These are phyloP conservation scores for Lobophora halterata DNA, from an alignment of 2,888 invertebrate genomes.

Conservation along the genomic window DNA sequence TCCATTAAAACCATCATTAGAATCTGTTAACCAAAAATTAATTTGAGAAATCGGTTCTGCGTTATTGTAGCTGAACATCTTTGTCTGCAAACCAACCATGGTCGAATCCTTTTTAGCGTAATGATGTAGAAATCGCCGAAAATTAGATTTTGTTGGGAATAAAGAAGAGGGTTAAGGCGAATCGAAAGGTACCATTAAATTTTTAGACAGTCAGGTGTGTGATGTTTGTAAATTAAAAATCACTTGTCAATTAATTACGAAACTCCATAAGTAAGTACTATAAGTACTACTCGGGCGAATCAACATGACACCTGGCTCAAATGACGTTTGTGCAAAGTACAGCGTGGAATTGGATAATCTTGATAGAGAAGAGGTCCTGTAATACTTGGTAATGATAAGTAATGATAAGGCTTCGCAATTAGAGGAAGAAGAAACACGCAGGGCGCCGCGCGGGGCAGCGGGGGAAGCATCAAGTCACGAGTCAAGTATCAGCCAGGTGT, in stretches of 20 bases:
- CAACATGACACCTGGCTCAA: too few relatives aligned
- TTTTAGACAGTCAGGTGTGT: conserved; percentile 41
- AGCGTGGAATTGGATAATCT: too few relatives aligned
- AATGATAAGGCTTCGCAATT: too few relatives aligned
- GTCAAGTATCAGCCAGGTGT: too few relatives aligned
- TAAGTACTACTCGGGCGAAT: too few relatives aligned
- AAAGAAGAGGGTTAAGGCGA: conserved; percentile 49
- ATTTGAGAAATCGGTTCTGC: conserved; percentile 67
- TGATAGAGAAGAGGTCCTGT: too few relatives aligned
- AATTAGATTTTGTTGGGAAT: conserved; percentile 62
- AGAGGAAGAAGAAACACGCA: too few relatives aligned
- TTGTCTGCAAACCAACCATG: conserved; percentile 66
- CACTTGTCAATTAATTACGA: conserved; percentile 26
- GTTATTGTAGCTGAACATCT: conserved; percentile 75
- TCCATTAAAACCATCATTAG: conserved; percentile 35
- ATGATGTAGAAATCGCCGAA: conserved; percentile 54
- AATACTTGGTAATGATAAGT: too few relatives aligned
- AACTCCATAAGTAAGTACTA: too few relatives aligned
- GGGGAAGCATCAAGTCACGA: too few relatives aligned
- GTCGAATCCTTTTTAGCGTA: conserved; percentile 47
- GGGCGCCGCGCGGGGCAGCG: too few relatives aligned
- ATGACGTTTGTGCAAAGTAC: too few relatives aligned
- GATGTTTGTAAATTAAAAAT: conserved; percentile 20
- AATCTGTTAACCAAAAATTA: conserved; percentile 64
- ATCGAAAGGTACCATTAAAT: conserved; percentile 53